Evolutionary conservation across 2,113 vertebrate genomes (phyloP), one percentile per base, ranked within the genome.

Genomic region (Glaucidium brasilianum): DNA sequence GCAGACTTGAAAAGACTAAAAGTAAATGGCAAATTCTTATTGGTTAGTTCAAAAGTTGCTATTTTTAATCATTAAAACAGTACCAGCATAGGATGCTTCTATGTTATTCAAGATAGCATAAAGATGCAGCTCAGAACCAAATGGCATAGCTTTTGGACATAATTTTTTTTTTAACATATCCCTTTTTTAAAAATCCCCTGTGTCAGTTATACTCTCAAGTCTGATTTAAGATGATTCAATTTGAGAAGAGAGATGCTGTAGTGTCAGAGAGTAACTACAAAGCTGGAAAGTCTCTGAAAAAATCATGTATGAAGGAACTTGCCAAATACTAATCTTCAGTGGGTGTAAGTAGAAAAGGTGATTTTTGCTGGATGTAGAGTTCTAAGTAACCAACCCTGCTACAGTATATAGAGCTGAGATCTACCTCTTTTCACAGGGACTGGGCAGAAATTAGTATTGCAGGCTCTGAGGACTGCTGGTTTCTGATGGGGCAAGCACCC

Each of bases 381-480:
- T 49, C 32, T 37, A 49, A 81, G 53, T 29, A 74, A 12, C 10
- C 35, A 64, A 21, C n/a, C 6, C 25, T 56, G 34, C 52, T 78
- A 77, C 64, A 66, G 59, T 50, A 34, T 0, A 3, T 5, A 8
- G 15, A 68, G 58, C 27, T 6, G 64, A 17, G 30, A 8, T 35
- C 95, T 98, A 98, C 98, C 98, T 98, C 82, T 98, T 75, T 97
- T 98, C 35, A 43, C 88, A 13, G 98, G 98, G 45, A 98, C 95
- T 4, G 99, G 98, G 94, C 99, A 99, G 96, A 99, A 99, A 96
- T 99, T 98, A 17, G 99, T 99, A 85, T 99, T 99, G 96, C 99
- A 99, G 6, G 99, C 99, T 96, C 98, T 98, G 27, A 99, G 99
- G 74, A 96, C 94, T 4, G 98, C 92, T 15, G 99, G 99, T 76